Conservation (phyloP, 2,888 invertebrate species). For the Heliconius erato region DNA sequence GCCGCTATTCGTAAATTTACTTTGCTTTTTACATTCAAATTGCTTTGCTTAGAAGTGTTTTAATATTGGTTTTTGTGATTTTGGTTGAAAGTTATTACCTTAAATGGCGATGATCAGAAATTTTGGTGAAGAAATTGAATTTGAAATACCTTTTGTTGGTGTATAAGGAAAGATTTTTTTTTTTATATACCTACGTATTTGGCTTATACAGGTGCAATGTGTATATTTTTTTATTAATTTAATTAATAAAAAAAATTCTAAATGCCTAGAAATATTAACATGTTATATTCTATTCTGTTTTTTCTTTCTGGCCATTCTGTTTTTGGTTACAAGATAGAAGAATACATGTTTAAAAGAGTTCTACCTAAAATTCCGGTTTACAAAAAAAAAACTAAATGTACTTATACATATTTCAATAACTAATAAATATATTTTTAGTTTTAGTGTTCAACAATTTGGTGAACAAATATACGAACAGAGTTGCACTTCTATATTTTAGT, state of each 20-base stretch:
- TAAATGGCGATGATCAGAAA: constrained; percentile 52
- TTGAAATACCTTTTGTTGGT: background rate
- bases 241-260: too few relatives aligned
- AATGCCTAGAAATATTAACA: too few relatives aligned
- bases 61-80: constrained; percentile 35
- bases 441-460: background rate
- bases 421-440: background rate
- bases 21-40: constrained; percentile 48
- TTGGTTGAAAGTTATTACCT: constrained; percentile 35
- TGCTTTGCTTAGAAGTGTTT: constrained; percentile 52
- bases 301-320: too few relatives aligned
- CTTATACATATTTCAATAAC: too few relatives aligned
- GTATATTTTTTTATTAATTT: too few relatives aligned
- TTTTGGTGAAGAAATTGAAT: background rate
- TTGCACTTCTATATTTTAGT: background rate
- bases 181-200: too few relatives aligned
- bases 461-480: background rate
- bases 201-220: too few relatives aligned
- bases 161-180: background rate
- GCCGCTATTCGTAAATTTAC: constrained; percentile 59
- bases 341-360: too few relatives aligned
- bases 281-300: too few relatives aligned
- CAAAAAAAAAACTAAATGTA: too few relatives aligned
- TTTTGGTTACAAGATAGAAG: too few relatives aligned
- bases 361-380: too few relatives aligned